Percentiles rank a stretch among this genome's conserved stretches.
Conservation (phyloP, 2,113 vertebrate genomes). For the Cyphotilapia sp. region DNA sequence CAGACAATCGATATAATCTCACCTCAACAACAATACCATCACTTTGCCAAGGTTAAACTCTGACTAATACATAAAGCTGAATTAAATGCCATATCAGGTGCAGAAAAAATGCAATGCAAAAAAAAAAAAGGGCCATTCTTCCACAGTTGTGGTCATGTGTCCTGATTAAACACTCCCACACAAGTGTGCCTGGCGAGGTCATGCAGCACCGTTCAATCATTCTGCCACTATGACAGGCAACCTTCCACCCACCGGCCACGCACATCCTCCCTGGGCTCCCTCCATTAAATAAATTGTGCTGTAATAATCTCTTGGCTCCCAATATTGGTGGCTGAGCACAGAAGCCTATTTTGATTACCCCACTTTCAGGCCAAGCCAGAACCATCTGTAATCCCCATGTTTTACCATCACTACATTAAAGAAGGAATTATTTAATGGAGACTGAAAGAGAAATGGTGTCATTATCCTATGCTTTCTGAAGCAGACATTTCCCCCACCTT, state of each 20-base stretch:
- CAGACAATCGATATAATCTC: conserved; percentile 60
- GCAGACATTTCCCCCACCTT: neutral
- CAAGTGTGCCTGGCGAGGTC: conserved; percentile 47
- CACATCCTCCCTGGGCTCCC: conserved; percentile 56
- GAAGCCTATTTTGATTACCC: conserved; percentile 73
- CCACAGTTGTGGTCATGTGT: conserved; percentile 7
- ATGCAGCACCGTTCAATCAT: conserved; percentile 57
- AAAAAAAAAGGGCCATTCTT: neutral
- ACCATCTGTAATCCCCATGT: conserved; percentile 65
- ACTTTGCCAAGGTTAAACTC: conserved; percentile 46
- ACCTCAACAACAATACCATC: conserved; percentile 29
- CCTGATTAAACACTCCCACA: conserved; percentile 37
- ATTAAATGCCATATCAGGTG: conserved; percentile 12
- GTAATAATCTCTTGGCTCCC: conserved; percentile 75
- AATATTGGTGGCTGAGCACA: conserved; percentile 66
- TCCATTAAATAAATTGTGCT: conserved; percentile 80
- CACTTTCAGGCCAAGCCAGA: conserved; percentile 66
- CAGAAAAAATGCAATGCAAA: neutral
- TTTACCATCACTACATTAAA: conserved; percentile 66
- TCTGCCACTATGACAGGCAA: conserved; percentile 44
- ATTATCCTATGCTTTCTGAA: conserved; percentile 18
- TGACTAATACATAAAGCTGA: conserved; percentile 6
- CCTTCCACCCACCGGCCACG: conserved; percentile 45
- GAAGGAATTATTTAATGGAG: conserved; percentile 52
- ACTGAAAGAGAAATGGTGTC: conserved; percentile 15